Conservation (phyloP, 2,888 invertebrate genomes). For the Masnerella sp. region DNA sequence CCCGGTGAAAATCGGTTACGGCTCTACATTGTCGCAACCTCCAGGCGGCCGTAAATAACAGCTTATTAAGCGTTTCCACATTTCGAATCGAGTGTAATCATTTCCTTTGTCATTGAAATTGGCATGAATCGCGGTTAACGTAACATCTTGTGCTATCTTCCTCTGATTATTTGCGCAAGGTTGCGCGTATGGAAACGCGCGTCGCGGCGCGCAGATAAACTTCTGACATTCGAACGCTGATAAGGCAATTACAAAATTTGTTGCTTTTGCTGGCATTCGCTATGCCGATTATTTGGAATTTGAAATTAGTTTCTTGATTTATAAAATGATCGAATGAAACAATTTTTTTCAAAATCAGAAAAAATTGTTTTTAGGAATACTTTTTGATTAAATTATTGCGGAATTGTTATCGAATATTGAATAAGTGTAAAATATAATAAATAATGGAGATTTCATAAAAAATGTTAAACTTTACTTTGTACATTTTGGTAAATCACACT, state of each 20-base stretch:
- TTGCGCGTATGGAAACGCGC: slow-evolving; percentile 14
- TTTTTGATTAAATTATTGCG: too few species aligned
- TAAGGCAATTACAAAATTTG: slow-evolving; percentile 7
- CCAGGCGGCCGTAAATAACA: slow-evolving; percentile 23
- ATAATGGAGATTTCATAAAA: too few species aligned
- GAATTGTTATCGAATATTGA: too few species aligned
- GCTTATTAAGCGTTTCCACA: slow-evolving; percentile 32
- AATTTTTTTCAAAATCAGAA: too few species aligned
- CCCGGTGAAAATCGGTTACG: slow-evolving; percentile 13
- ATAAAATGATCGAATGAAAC: too few species aligned
- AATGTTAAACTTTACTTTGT: too few species aligned
- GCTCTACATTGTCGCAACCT: slow-evolving; percentile 4
- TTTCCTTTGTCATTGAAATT: slow-evolving; percentile 52
- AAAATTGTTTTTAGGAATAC: too few species aligned
- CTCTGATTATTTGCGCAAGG: slow-evolving; percentile 32
- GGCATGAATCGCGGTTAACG: slow-evolving; percentile 30
- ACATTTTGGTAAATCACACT: too few species aligned
- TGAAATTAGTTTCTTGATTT: too few species aligned
- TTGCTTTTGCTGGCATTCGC: neutral
- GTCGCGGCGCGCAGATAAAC: slow-evolving; percentile 9
- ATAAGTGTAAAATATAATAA: too few species aligned
- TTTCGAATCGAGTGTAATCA: slow-evolving; percentile 33
- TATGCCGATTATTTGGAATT: too few species aligned
- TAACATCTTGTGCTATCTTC: slow-evolving; percentile 33
- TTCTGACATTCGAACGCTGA: slow-evolving; percentile 32